A percentile compares a stretch with the other conserved stretches of the same genome.
Conservation (phyloP, 1,140 invertebrate genomes). For the Marisa cornuarietis region DNA sequence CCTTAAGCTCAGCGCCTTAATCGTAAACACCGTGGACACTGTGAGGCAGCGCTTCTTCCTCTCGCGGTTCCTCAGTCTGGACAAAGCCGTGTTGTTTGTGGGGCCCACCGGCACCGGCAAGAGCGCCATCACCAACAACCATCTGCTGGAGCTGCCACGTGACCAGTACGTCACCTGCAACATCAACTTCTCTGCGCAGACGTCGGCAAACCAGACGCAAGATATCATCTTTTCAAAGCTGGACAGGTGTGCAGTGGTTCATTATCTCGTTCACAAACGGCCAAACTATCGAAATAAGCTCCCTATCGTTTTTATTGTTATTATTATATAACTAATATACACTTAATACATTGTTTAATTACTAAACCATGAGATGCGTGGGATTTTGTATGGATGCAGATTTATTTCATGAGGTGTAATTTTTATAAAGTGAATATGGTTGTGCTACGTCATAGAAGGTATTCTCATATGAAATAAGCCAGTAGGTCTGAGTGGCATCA, state of each 20-base stretch:
- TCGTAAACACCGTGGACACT: constrained; percentile 64
- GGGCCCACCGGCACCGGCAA: constrained; percentile 66
- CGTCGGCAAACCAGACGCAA: constrained; percentile 65
- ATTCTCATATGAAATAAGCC: no score
- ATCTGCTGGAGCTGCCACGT: constrained; percentile 56
- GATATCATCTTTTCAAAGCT: constrained; percentile 66
- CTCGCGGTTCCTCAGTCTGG: constrained; percentile 51
- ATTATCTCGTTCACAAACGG: no score
- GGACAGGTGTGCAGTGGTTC: constrained; percentile 50
- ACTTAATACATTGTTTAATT: no score
- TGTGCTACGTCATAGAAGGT: no score
- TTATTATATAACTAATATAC: no score
- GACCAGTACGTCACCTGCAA: constrained; percentile 64
- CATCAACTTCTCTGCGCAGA: constrained; percentile 66
- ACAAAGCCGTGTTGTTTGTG: constrained; percentile 61
- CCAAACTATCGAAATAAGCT: no score
- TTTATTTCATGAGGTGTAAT: no score
- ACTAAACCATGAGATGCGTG: no score
- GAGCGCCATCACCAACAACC: constrained; percentile 64
- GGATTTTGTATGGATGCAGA: no score
- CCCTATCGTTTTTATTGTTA: no score
- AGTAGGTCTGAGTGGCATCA: no score
- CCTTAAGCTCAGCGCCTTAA: constrained; percentile 61
- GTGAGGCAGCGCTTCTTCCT: constrained; percentile 63
- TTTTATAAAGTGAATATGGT: no score